Base-by-base conservation (phyloP, 2,888 invertebrate species). In the Liopterus haemorrhoidalis region DNA sequence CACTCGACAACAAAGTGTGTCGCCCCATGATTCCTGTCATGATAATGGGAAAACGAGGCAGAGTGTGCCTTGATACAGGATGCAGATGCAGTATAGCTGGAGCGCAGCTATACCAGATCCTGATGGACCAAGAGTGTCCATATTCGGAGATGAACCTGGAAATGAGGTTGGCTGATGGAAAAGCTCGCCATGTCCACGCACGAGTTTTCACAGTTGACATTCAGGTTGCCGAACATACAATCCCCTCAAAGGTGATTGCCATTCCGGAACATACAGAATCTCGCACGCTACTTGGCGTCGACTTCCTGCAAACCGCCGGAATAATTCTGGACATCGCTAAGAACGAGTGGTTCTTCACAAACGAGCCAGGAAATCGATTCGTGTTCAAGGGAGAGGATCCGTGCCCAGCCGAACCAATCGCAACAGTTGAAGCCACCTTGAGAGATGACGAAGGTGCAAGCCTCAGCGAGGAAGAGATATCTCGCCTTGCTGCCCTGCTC, bases 151-250 rank as follows among this genome's bases (percentile, higher is more conserved):
- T n/a, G n/a, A n/a, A 30, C 3, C 14, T 30, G 8, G 8, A 12
- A 8, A 30, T 30, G 14, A 14, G 16, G 16, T 30, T 30, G 3
- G 8, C 30, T 11, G 30, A 4, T 30, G 12, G 14, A 11, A 5
- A 30, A 39, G 27, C 40, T 41, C 36, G 24, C 30, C 53, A 15
- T 6, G 48, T 15, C 64, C 61, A 35, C 64, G 69, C 3, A 64
- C 67, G 43, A 71, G 71, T 58, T 65, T 71, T 72, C 72, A 60
- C 37, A 42, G 22, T 9, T 8, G 16, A 22, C 31, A 14, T 41
- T 5, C 8, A 18, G 12, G n/a, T 27, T 16, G 16, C 9, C 20
- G 4, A 38, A 8, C 4, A 2, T 5, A 32, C 15, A 6, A 4
- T 14, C 16, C 19, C 5, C 3, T 25, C 8, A 2, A 25, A 19